These are phyloP conservation scores for Cygnus olor DNA, from an alignment of 2,797 vertebrate genomes.

Conservation along the genomic window DNA sequence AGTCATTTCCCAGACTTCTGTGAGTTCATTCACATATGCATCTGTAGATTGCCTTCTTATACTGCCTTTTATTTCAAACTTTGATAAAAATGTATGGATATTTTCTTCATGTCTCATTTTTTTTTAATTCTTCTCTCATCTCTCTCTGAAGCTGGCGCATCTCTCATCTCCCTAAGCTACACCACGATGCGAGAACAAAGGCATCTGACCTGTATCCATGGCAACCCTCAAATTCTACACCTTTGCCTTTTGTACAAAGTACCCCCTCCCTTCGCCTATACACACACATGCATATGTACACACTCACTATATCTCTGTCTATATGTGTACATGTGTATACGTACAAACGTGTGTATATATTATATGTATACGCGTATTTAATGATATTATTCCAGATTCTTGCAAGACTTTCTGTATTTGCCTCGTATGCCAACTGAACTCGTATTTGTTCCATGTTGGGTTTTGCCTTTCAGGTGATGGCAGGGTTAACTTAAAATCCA, in stretches of 20 bases:
- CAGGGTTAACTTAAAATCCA: conserved; percentile 39
- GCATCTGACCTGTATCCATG: conserved; percentile 74
- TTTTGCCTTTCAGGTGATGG: not conserved
- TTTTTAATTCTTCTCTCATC: not conserved
- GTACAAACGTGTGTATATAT: accelerated
- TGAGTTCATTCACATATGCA: not conserved
- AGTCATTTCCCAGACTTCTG: not conserved
- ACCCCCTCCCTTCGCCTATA: conserved; percentile 11
- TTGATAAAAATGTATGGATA: not conserved
- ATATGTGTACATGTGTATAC: not conserved
- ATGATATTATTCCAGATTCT: not conserved
- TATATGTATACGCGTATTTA: not conserved
- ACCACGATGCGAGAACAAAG: conserved; percentile 63
- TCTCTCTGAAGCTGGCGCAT: conserved; percentile 2
- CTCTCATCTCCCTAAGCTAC: conserved; percentile 66
- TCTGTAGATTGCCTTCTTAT: not conserved
- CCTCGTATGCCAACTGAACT: not conserved
- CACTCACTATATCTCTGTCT: not conserved
- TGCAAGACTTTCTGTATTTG: not conserved
- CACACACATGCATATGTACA: not conserved
- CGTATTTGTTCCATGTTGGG: not conserved
- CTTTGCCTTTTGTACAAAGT: conserved; percentile 61
- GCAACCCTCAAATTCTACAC: conserved; percentile 72
- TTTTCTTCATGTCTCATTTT: not conserved
- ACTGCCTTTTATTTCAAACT: conserved; percentile 39